phyloP scores from a whole-genome alignment of 2,113 vertebrate species.

The Odontophorus gujanensis region DNA sequence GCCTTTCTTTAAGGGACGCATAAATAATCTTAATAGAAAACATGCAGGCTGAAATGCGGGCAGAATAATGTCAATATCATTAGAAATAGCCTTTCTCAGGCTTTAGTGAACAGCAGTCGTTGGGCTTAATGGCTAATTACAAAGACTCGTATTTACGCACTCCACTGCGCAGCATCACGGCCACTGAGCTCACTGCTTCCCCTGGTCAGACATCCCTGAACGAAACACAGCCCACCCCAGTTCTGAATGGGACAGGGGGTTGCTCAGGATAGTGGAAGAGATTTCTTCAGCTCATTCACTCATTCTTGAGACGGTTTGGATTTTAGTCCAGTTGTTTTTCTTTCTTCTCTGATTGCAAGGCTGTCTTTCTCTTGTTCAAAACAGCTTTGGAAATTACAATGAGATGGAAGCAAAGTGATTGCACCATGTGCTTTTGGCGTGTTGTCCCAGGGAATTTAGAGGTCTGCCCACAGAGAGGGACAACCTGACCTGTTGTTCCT shows the following conservation, averaged over 20 bases:
- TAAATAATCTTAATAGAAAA: background rate
- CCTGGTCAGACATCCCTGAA: background rate
- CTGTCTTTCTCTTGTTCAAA: background rate
- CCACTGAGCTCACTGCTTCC: background rate
- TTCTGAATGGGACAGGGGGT: accelerated
- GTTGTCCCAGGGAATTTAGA: background rate
- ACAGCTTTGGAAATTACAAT: background rate
- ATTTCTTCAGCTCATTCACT: background rate
- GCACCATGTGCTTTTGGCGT: background rate
- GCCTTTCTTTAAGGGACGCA: background rate
- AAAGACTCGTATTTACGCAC: background rate
- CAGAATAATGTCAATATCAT: background rate
- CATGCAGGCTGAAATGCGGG: background rate
- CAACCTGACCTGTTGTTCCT: background rate
- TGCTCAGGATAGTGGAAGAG: no score
- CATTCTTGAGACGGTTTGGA: background rate
- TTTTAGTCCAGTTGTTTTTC: background rate
- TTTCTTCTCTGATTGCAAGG: background rate
- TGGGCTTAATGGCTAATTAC: background rate
- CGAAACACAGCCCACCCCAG: accelerated
- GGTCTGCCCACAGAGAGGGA: background rate
- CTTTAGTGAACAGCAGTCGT: background rate
- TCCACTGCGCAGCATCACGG: accelerated
- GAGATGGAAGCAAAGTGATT: background rate
- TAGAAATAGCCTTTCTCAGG: background rate